phyloP scores from a whole-genome alignment of 2,888 invertebrate genomes.

The Diogma glabrata region DNA sequence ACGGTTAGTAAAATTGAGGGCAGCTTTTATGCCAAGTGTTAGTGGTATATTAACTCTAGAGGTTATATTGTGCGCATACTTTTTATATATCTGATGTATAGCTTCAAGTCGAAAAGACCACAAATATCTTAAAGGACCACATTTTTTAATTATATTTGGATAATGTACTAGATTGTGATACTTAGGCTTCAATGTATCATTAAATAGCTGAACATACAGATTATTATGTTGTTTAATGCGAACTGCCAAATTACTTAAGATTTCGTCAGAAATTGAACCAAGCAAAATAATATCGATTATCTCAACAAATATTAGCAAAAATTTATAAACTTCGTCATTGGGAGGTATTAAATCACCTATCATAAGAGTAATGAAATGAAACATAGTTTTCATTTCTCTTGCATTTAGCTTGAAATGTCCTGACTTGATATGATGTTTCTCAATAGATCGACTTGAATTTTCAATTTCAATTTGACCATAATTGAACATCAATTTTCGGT shows the following conservation, averaged over 20 bases:
- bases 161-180: too few relatives aligned
- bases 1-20: too few relatives aligned
- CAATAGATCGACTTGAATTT: neutral
- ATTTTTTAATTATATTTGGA: too few relatives aligned
- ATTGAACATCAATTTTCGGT: neutral
- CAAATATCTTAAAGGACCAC: too few relatives aligned
- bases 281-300: neutral
- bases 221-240: too few relatives aligned
- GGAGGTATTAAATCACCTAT: neutral
- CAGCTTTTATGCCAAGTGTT: too few relatives aligned
- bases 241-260: neutral
- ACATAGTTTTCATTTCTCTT: neutral
- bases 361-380: neutral
- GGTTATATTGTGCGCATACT: too few relatives aligned
- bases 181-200: too few relatives aligned
- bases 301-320: conserved; percentile 1
- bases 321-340: neutral
- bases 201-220: too few relatives aligned
- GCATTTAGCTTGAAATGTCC: neutral
- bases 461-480: conserved; percentile 5
- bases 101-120: too few relatives aligned
- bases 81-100: too few relatives aligned
- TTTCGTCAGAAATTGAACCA: neutral
- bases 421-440: neutral
- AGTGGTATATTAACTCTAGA: too few relatives aligned